A percentile compares a stretch with the other conserved stretches of the same genome.
These are phyloP conservation scores for Hydropsyche betteni DNA, from an alignment of 2,888 invertebrate species.

Conservation along the genomic window DNA sequence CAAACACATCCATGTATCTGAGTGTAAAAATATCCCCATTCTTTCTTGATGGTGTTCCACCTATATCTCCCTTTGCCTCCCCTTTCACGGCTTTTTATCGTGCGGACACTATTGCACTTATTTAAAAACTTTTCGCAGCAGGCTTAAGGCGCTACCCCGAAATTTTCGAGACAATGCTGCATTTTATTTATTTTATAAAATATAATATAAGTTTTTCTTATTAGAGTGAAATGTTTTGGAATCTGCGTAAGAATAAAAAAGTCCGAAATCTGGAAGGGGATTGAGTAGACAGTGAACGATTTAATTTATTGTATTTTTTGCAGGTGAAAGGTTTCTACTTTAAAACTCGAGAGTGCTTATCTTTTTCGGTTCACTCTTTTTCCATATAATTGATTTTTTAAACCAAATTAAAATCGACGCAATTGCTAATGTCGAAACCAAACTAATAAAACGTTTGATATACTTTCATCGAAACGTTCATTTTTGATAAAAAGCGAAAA, in stretches of 20 bases:
- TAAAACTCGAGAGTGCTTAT: conserved; percentile 32
- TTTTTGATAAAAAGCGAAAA: too few relatives aligned
- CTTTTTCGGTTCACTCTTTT: conserved; percentile 11
- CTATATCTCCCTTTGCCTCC: background rate
- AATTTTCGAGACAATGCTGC: too few relatives aligned
- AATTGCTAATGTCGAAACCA: too few relatives aligned
- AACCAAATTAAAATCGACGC: too few relatives aligned
- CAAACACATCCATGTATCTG: conserved; percentile 1
- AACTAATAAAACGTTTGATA: too few relatives aligned
- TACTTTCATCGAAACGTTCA: too few relatives aligned
- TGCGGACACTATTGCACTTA: conserved; percentile 30
- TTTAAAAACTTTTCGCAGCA: conserved; percentile 14
- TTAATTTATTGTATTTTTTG: conserved; percentile 50
- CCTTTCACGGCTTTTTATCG: conserved; percentile 33
- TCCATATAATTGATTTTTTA: background rate
- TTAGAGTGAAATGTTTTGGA: conserved; percentile 46
- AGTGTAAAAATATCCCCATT: conserved; percentile 25
- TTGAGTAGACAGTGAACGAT: conserved; percentile 48
- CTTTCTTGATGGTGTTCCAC: too few relatives aligned
- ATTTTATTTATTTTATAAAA: background rate
- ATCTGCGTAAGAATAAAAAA: background rate
- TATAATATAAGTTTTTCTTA: conserved; percentile 32
- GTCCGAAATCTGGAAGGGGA: conserved; percentile 33
- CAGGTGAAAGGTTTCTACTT: conserved; percentile 39
- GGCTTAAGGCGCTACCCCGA: background rate